Evolutionary conservation across 2,797 vertebrate genomes (phyloP).

Genomic region (Sebastes wilsoni): DNA sequence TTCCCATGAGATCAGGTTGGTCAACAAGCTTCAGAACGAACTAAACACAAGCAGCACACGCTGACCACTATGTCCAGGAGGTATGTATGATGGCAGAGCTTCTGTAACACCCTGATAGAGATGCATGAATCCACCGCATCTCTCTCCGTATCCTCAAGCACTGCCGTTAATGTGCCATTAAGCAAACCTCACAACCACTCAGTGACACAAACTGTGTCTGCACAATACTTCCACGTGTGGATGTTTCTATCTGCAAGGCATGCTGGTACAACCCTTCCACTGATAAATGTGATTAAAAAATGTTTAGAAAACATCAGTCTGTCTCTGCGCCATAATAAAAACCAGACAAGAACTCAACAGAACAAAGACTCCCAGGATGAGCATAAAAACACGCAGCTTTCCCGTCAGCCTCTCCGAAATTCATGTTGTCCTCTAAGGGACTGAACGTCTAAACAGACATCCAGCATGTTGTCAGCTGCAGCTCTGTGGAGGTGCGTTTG

Average conservation of each 20-base stretch:
- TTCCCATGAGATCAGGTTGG: too few relatives aligned
- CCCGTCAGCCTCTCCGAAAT: neutral
- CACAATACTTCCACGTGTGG: neutral
- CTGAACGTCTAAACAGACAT: neutral
- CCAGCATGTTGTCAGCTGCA: neutral
- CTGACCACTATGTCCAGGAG: too few relatives aligned
- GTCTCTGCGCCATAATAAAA: neutral
- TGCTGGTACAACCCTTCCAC: too few relatives aligned
- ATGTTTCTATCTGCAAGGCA: neutral
- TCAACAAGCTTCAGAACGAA: too few relatives aligned
- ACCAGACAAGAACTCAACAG: neutral
- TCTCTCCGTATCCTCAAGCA: neutral
- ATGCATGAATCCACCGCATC: neutral
- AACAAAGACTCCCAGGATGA: neutral
- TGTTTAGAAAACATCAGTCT: neutral
- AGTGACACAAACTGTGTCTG: neutral
- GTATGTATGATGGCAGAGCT: neutral
- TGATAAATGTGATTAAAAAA: conserved; percentile 1
- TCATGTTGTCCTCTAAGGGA: neutral
- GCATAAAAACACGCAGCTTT: neutral
- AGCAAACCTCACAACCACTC: neutral
- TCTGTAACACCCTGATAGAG: neutral
- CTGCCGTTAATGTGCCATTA: neutral
- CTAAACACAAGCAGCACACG: too few relatives aligned
- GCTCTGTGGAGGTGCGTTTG: conserved; percentile 11